phyloP scores from a whole-genome alignment of 53 echinoderm and acorn worm genomes.

The Holothuria scabra region DNA sequence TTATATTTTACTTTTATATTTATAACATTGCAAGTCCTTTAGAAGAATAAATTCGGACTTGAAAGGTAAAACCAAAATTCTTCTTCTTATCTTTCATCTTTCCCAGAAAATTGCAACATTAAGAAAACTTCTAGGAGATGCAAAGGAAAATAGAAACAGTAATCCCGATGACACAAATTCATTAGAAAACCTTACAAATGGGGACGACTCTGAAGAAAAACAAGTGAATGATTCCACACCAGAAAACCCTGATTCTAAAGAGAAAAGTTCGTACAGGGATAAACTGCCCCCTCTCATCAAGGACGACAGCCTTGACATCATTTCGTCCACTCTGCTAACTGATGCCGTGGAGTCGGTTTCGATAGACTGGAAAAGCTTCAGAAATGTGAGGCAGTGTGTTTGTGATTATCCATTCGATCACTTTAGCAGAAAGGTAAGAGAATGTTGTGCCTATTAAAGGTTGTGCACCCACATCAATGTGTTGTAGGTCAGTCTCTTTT shows the following conservation, averaged over 20 bases:
- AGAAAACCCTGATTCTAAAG: background rate
- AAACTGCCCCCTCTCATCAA: slow-evolving; percentile 59
- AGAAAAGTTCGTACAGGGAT: slow-evolving; percentile 19
- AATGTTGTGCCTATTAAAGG: background rate
- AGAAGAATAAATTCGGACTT: too few relatives aligned
- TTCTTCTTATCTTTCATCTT: background rate
- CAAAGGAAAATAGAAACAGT: slow-evolving; percentile 12
- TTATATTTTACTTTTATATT: too few relatives aligned
- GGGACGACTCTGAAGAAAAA: slow-evolving; percentile 44
- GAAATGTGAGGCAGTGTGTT: slow-evolving; percentile 90
- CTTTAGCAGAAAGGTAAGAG: slow-evolving; percentile 93
- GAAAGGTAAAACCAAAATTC: too few relatives aligned
- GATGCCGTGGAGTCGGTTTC: slow-evolving; percentile 79
- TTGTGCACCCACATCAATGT: too few relatives aligned
- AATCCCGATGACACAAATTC: slow-evolving; percentile 2
- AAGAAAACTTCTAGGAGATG: slow-evolving; percentile 70
- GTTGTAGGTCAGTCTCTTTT: too few relatives aligned
- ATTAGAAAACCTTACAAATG: slow-evolving; percentile 53
- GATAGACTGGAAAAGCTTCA: slow-evolving; percentile 85
- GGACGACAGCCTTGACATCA: slow-evolving; percentile 88
- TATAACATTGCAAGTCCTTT: too few relatives aligned
- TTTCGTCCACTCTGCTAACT: slow-evolving; percentile 69
- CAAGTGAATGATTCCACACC: slow-evolving; percentile 18
- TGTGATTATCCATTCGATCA: slow-evolving; percentile 95
- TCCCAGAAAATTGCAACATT: slow-evolving; percentile 80